phyloP scores from a whole-genome alignment of 2,888 invertebrate species.

The Byasa hedistus region DNA sequence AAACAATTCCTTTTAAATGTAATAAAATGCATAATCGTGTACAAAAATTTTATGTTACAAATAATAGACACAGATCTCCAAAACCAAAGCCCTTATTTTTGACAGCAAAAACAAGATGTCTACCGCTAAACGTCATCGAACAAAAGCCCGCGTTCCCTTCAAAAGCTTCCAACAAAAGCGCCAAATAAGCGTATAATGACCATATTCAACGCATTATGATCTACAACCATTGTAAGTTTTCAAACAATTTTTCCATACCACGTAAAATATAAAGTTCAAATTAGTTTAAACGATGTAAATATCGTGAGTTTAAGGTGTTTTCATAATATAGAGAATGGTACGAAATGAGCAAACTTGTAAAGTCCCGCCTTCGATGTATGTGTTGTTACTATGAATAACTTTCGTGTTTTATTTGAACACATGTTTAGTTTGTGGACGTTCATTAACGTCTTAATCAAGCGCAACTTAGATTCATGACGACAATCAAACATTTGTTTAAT shows the following conservation, averaged over 20 bases:
- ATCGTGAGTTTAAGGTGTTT: constrained; percentile 30
- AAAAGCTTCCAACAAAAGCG: constrained; percentile 55
- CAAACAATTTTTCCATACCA: constrained; percentile 29
- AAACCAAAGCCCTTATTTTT: constrained; percentile 46
- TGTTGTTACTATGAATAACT: constrained; percentile 32
- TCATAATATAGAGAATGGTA: constrained; percentile 48
- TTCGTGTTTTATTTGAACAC: constrained; percentile 20
- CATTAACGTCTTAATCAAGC: constrained; percentile 19
- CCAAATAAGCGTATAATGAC: constrained; percentile 76
- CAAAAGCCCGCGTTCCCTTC: constrained; percentile 54
- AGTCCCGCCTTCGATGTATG: constrained; percentile 39
- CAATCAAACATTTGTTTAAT: constrained; percentile 35
- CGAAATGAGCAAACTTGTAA: constrained; percentile 57
- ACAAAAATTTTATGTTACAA: too few relatives aligned
- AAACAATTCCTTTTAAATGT: too few relatives aligned
- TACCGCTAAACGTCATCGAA: constrained; percentile 64
- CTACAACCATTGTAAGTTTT: constrained; percentile 36
- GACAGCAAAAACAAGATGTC: constrained; percentile 69
- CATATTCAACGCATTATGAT: constrained; percentile 62
- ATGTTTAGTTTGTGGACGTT: constrained; percentile 6
- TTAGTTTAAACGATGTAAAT: constrained; percentile 2
- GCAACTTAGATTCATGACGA: background rate
- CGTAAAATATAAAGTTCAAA: constrained; percentile 15
- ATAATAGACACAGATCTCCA: constrained; percentile 39
- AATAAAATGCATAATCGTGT: too few relatives aligned